Evolutionary conservation across 1,140 invertebrate genomes (phyloP), one percentile per base, ranked within the genome.

Genomic region (Melitaea cinxia): DNA sequence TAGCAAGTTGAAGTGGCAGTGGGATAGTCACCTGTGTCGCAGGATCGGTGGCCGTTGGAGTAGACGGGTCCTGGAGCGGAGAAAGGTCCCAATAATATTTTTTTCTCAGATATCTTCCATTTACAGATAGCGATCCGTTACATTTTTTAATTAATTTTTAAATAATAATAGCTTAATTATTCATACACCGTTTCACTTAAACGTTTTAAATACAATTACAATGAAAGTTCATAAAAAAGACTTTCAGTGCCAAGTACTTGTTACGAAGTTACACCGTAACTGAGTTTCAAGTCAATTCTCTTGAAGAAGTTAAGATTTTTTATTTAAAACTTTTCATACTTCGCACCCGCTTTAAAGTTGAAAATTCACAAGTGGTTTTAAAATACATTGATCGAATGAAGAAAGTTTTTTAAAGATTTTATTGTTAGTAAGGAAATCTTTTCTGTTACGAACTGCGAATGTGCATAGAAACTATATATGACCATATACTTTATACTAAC

Each of bases 261-360:
- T 61, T 53, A 53, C 15, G 24, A 61, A 61, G 33, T 61, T 61
- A 53, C 47, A 52, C 59, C 50, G 15, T 30, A 28, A 39, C 59
- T 14, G 35, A 37, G 59, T 53, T 61, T 23, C 17, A 12, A 47
- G 19, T 47, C 42, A n/a, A 47, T 47, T 47, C 49, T 53, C 30
- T 61, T 61, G 54, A 21, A 61, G 49, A 61, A 35, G 35, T 60
- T 28, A 52, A 49, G 21, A 26, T 60, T 60, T 60, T 60, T 60
- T 50, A 35, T 60, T 60, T 23, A 59, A 59, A 59, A 55, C 26
- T 55, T n/a, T 55, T 55, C 19, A 55, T 55, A 47, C 19, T 23
- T 55, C 35, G 53, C 33, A 24, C 33, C 33, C 53, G 33, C 15
- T 21, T 47, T n/a, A 7, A 47, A 19, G 42, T 17, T 23, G 42